A percentile compares a stretch with the other conserved stretches of the same genome.
Evolutionary conservation across 2,797 vertebrate species (phyloP).

Genomic region (Onychomys torridus): DNA sequence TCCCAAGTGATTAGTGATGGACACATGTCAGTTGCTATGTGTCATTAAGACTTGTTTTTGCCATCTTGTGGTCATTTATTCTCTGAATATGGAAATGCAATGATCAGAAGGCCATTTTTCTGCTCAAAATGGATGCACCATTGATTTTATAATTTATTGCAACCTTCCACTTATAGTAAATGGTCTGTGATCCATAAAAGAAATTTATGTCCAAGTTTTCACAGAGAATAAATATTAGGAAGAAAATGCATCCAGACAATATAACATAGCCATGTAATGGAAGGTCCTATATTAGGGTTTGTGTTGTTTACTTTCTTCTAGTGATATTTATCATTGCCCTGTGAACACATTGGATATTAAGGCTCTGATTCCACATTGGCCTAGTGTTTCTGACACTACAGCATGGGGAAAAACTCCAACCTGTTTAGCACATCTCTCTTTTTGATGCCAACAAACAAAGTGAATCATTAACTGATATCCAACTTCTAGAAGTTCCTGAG

Average conservation of each 20-base stretch:
- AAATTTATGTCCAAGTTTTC: conserved; percentile 72
- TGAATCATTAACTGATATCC: not conserved
- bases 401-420: not conserved
- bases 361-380: not conserved
- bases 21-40: not conserved
- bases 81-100: not conserved
- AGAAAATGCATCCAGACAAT: conserved; percentile 55
- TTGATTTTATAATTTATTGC: conserved; percentile 80
- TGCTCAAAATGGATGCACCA: conserved; percentile 36
- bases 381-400: not conserved
- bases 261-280: not conserved
- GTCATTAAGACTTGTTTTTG: conserved; percentile 5
- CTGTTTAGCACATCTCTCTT: not conserved
- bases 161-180: conserved; percentile 75
- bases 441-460: not conserved
- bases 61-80: not conserved
- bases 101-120: conserved; percentile 34
- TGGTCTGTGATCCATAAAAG: conserved; percentile 80
- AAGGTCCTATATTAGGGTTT: not conserved
- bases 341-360: not conserved
- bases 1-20: not conserved
- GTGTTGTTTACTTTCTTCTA: not conserved
- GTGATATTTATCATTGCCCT: not conserved
- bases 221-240: conserved; percentile 69
- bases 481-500: not conserved